Base-by-base conservation (phyloP, 2,113 vertebrate genomes). In the cat (Felis catus) region DNA sequence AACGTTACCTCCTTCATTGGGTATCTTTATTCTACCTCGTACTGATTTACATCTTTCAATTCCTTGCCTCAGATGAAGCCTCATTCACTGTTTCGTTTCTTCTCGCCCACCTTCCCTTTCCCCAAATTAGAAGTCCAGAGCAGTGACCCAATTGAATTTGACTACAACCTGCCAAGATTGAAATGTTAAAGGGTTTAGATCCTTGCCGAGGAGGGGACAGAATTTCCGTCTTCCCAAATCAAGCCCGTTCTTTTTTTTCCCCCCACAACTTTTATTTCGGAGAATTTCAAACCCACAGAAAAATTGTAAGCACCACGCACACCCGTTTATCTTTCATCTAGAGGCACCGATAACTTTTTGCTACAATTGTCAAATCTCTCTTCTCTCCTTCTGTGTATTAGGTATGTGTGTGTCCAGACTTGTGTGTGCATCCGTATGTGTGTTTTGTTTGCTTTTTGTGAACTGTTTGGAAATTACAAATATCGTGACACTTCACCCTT, bases 221-320 rank as follows among this genome's bases (percentile, higher is more conserved):
- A 96, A 94, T 89, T 91, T 91, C 45, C 65, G 1, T 88, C 86
- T 83, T 93, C 58, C 91, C 48, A 88, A 63, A 91, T 95, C 79
- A 94, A 97, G 55, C 65, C 45, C 21, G 5, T 78, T 58, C 31
- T 92, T 87, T 21, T 84, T 81, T 27, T 29, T 27, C 29, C 27
- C 15, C 7, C 41, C 19, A 33, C 18, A 78, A 45, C 39, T 95
- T 95, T 92, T 82, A 87, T 89, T 92, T 94, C 83, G 68, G 65
- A 81, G 92, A 81, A 53, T 80, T 79, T 89, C 51, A 94, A 81
- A 68, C 15, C 55, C 89, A 5, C 39, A 45, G 78, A 61, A 78
- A 96, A 89, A 71, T 86, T 76, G 18, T 74, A 80, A 88, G 39
- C 21, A 48, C n/a, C 78, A 5, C 23, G 27, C 55, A 53, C 33